Percentiles rank a stretch among this genome's conserved stretches.
Evolutionary conservation across 2,113 vertebrate species (phyloP).

Genomic region (Australoheros scitulus): DNA sequence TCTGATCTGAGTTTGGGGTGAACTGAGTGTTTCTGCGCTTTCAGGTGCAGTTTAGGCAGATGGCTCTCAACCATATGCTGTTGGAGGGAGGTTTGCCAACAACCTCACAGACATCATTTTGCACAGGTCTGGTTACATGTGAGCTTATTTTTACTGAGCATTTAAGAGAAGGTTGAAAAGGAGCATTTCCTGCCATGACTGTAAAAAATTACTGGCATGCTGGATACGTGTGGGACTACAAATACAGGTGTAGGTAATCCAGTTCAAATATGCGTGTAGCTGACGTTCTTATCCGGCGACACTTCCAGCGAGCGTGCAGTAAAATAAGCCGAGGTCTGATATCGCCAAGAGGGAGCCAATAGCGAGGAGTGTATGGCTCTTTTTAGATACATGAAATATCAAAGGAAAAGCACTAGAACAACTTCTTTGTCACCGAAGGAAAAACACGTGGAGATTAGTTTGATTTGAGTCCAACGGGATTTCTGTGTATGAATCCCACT

Average conservation of each 20-base stretch:
- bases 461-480: constrained; percentile 9
- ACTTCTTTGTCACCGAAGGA: constrained; percentile 2
- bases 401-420: constrained; percentile 17
- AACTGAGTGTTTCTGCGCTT: constrained; percentile 36
- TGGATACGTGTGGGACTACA: neutral
- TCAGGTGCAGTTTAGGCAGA: constrained; percentile 55
- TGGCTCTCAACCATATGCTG: constrained; percentile 58
- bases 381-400: constrained; percentile 17
- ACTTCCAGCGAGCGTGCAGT: constrained; percentile 9
- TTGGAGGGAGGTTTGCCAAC: constrained; percentile 50
- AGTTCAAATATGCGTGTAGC: constrained; percentile 32
- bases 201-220: constrained; percentile 9
- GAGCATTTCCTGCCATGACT: constrained; percentile 23
- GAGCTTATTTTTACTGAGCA: constrained; percentile 42
- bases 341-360: constrained; percentile 15
- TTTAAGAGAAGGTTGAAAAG: constrained; percentile 23
- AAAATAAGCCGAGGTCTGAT: constrained; percentile 25
- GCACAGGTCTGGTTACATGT: constrained; percentile 48
- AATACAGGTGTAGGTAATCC: constrained; percentile 47
- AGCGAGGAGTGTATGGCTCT: constrained; percentile 2
- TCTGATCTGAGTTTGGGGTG: constrained; percentile 41
- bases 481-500: constrained; percentile 7
- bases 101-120: constrained; percentile 40
- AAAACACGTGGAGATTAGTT: neutral
- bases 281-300: constrained; percentile 12